Base-by-base conservation (phyloP, 2,797 vertebrate species). In the Pseudomugil tenellus region DNA sequence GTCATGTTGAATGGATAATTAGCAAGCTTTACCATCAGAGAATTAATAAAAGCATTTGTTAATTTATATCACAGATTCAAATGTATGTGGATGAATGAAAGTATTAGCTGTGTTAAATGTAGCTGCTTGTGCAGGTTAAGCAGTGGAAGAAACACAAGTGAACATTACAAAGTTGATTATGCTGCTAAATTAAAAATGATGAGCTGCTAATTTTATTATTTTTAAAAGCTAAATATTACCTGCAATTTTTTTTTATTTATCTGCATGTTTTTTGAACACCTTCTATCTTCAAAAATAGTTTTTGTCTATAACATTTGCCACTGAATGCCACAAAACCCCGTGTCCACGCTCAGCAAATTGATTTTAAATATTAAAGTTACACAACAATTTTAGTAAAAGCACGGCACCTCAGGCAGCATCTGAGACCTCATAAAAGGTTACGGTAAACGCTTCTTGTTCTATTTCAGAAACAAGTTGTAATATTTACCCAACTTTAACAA, bases 1-100 rank as follows among this genome's bases (percentile, higher is more conserved):
- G 65, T 26, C 3, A 5, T 56, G 28, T 63, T 70, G 63, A 72
- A 62, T 67, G 21, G 58, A 58, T 55, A 76, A 71, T 69, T 58
- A 68, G 32, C 23, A 83, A 48, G 74, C 46, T 6, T 39, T 62
- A 61, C 39, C 29, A 70, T 29, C 35, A 62, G 31, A 51, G 10
- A 64, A n/a, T 9, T 49, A 72, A 68, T 35, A 62, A 26, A 58
- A 54, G 23, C 19, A 12, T 26, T 70, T 58, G 49, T 21, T 51
- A 69, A 72, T 65, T 32, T 13, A 52, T 56, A 8, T 12, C 4
- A 3, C 1, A 41, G 39, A 58, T 56, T 51, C 57, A 66, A 21
- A 63, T 46, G 54, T 31, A 2, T 26, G n/a, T 41, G 21, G 14
- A 28, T 35, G 54, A 58, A 57, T 16, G 35, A 19, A 35, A 28